Percentiles rank a stretch among this genome's conserved stretches.
These are phyloP conservation scores for Epizoanthus illoricatus DNA, from an alignment of 92 coral and sea anemone species.

Conservation along the genomic window DNA sequence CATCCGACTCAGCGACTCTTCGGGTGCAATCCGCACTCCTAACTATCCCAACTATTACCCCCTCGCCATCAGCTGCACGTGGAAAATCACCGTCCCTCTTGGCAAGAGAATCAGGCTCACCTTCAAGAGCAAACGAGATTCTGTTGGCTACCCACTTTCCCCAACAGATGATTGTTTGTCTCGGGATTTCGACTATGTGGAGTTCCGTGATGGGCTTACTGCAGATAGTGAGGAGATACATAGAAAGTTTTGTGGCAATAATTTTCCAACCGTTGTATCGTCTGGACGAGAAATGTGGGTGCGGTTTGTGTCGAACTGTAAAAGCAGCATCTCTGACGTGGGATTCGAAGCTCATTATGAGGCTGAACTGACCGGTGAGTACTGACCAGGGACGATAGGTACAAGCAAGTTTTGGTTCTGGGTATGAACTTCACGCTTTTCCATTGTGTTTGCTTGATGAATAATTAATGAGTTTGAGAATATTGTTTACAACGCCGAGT, in stretches of 20 bases:
- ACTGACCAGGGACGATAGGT: not conserved
- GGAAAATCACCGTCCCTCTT: slow-evolving; percentile 62
- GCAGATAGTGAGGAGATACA: slow-evolving; percentile 31
- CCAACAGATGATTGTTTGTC: not conserved
- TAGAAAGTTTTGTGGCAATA: not conserved
- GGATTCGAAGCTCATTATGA: slow-evolving; percentile 1
- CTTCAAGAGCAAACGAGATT: slow-evolving; percentile 4
- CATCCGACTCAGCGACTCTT: slow-evolving; percentile 24
- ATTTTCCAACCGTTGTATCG: not conserved
- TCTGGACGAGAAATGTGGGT: slow-evolving; percentile 9
- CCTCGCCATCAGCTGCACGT: slow-evolving; percentile 64
- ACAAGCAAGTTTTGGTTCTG: not conserved
- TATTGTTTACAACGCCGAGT: too few relatives aligned
- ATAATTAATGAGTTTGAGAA: too few relatives aligned
- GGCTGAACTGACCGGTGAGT: not conserved
- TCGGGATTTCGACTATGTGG: slow-evolving; percentile 30
- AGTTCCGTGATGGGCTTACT: slow-evolving; percentile 35
- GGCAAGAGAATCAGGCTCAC: slow-evolving; percentile 48
- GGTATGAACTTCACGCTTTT: not conserved
- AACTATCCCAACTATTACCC: slow-evolving; percentile 61
- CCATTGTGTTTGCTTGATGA: too few relatives aligned
- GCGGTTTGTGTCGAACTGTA: slow-evolving; percentile 12
- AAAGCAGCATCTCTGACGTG: not conserved
- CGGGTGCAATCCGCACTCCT: slow-evolving; percentile 59
- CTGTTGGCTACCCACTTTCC: not conserved